Base-by-base conservation (phyloP, 2,113 vertebrate species). In the Polypterus senegalus region DNA sequence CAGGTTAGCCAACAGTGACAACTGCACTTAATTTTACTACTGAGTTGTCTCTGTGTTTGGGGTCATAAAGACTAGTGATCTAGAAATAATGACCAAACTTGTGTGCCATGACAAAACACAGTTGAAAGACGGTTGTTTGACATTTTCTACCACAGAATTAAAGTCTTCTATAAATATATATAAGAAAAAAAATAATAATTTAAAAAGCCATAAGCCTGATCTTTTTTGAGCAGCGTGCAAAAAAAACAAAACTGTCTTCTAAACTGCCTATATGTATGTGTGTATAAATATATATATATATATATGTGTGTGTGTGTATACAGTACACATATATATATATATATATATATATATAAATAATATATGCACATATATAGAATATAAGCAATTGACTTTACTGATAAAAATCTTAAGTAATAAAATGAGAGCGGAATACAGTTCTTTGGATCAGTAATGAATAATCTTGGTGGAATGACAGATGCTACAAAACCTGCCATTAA, bases 171-270 rank as follows among this genome's bases (percentile, higher is more conserved):
- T 65, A 67, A 66, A 63, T 63, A 54, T 56, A 49, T 43, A 45
- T 43, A 52, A 63, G n/a, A 47, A 48, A 61, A 48, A 61, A 5
- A 47, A 9, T 62, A 46, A 77, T 71, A 72, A 66, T 76, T 79
- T 70, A 76, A 73, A 80, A 89, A 87, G 87, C 86, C 89, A 90
- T 88, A 85, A 85, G 83, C 82, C 80, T 69, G 75, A 83, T 81
- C 7, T 65, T 68, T 65, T 27, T 57, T 63, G 59, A 60, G 78
- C 81, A 78, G 77, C 65, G 73, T 79, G 70, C 67, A 78, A 69
- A 78, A 75, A 67, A 62, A 76, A 76, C 73, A 52, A 49, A 63
- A 48, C 55, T 79, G 77, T 81, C 74, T 83, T 83, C 75, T 81
- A 70, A 82, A 84, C 83, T 85, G 81, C 83, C 82, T 82, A 70